Evolutionary conservation across 1,140 invertebrate genomes (phyloP).

Genomic region (Hyles vespertilio): DNA sequence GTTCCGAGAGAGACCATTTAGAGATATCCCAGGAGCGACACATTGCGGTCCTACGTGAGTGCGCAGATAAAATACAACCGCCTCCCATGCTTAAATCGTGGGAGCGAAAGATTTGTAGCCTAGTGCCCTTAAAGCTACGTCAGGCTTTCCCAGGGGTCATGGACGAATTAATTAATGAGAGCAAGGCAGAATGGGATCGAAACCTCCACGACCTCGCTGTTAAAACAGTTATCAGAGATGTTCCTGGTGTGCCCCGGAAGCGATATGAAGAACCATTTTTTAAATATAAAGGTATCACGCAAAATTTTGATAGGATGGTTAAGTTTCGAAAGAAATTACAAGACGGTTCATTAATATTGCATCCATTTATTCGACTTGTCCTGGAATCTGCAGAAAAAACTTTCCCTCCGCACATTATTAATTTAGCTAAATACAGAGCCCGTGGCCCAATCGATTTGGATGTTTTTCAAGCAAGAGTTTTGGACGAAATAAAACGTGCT

Average conservation of each 20-base stretch:
- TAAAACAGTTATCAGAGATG: constrained; percentile 68
- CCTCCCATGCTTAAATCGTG: constrained; percentile 70
- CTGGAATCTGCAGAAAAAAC: constrained; percentile 74
- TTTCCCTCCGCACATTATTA: constrained; percentile 76
- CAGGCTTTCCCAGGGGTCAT: constrained; percentile 57
- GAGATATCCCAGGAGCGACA: constrained; percentile 61
- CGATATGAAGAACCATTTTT: constrained; percentile 70
- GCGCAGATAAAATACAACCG: constrained; percentile 56
- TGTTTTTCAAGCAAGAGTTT: constrained; percentile 64
- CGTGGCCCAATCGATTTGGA: constrained; percentile 62
- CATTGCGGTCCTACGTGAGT: constrained; percentile 55
- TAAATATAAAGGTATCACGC: constrained; percentile 77
- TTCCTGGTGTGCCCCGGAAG: constrained; percentile 54
- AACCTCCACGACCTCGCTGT: constrained; percentile 72
- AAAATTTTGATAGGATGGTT: constrained; percentile 77
- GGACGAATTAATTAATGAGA: constrained; percentile 68
- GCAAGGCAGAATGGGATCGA: constrained; percentile 67
- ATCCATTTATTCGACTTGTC: constrained; percentile 79
- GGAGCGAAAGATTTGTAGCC: constrained; percentile 70
- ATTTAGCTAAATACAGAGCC: constrained; percentile 73
- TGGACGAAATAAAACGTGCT: constrained; percentile 64
- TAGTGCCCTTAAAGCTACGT: constrained; percentile 61
- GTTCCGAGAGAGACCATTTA: constrained; percentile 42
- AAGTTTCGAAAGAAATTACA: constrained; percentile 75
- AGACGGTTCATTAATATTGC: constrained; percentile 75